Evolutionary conservation across 2,797 vertebrate species (phyloP), one percentile per base, ranked within the genome.

Genomic region (Acestrorhynchus altus): DNA sequence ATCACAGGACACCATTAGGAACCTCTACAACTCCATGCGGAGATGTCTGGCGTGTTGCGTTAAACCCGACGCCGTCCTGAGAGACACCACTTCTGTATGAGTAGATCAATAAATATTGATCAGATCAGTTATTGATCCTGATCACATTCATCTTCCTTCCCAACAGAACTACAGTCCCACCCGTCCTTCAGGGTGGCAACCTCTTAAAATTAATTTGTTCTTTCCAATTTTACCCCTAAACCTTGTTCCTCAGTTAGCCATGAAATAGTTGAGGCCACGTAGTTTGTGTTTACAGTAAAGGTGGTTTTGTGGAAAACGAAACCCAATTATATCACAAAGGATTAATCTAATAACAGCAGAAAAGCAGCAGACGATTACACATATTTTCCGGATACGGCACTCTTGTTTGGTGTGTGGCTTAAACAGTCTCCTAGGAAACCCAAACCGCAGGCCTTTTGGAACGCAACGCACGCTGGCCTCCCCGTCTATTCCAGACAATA

Each of bases 401-500:
- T 66, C 76, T 57, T 81, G 64, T 64, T 70, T 40, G 35, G 13
- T 75, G 35, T 56, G 40, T 39, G 46, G 57, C 28, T 72, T 76
- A 18, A 69, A 57, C 15, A 31, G 67, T 78, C 46, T 72, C 26
- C 13, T 40, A 54, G 39, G 66, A 57, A 56, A 28, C 28, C 20
- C 57, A 57, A 49, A 49, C 42, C 44, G 51, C 39, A 44, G 59
- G 15, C 10, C 26, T 9, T 28, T 15, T 24, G 42, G 40, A 46
- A 51, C 1, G 57, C 18, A 47, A 40, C 31, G 8, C 24, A 28
- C 15, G 57, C 64, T 11, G 12, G 12, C 47, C 10, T 22, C 31
- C 64, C 74, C 60, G 24, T 72, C 49, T 67, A 63, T 72, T 64
- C 67, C 22, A 73, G 22, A 73, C 54, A 73, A 71, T 76, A 81